Evolutionary conservation across 2,113 vertebrate genomes (phyloP), one percentile per base, ranked within the genome.

Genomic region (Leptobrachium leishanense): DNA sequence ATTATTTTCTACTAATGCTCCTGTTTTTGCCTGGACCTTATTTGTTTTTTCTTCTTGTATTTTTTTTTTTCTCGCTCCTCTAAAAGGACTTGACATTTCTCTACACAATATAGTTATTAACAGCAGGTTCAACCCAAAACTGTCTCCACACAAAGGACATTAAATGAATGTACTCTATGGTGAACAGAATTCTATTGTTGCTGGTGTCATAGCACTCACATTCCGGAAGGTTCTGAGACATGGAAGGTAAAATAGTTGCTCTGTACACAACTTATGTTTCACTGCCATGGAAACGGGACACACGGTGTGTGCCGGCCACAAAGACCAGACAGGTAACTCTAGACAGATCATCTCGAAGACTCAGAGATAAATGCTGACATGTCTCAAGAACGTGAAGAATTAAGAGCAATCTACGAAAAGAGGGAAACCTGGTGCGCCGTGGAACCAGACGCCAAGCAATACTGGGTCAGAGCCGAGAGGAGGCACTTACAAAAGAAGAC

Each of bases 361-460:
- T 7, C 64, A 50, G 8, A 50, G 46, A 50, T 8, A 1, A 2
- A 62, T 65, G 12, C 74, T 76, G 6, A 31, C 4, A 92, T 89
- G 87, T 79, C 81, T 1, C 76, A 44, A 1, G 20, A 2, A 2
- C 79, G 76, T 11, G 84, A 81, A 69, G 78, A 5, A 15, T 78
- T 94, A 10, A 75, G 89, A 70, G 86, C 90, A 65, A 62, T 89
- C 2, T 93, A 95, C 15, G 79, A 83, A 81, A 82, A 55, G 42
- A 89, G 90, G 68, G 94, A 95, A 65, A 89, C 91, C 0, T 88
- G 90, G 88, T 95, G 94, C 66, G 84, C 84, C 69, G 90, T 93
- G 79, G 94, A 95, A 12, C 57, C 81, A 59, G 15, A 81, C 44
- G 76, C 83, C 73, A 74, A 66, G 59, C 78, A 74, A 31, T 81